These are phyloP conservation scores for Microtus oregoni DNA, from an alignment of 2,113 vertebrate species.

Conservation along the genomic window DNA sequence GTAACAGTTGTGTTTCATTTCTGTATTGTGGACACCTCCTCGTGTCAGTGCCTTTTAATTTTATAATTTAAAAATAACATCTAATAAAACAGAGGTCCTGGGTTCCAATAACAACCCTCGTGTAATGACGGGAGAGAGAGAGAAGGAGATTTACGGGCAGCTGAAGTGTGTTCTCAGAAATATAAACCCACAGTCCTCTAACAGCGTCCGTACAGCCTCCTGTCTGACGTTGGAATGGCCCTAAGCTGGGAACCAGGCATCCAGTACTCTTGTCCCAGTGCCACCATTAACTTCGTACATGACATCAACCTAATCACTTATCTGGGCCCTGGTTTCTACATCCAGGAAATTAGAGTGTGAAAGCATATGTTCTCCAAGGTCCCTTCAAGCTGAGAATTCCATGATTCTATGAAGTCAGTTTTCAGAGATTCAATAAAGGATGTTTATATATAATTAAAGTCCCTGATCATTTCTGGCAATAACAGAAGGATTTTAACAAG, in stretches of 20 bases:
- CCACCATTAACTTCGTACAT: constrained; percentile 49
- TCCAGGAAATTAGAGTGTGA: constrained; percentile 59
- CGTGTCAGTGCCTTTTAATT: background rate
- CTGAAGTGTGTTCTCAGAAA: constrained; percentile 32
- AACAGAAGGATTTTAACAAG: constrained; percentile 61
- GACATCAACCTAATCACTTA: constrained; percentile 68
- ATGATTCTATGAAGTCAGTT: constrained; percentile 63
- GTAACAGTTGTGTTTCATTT: constrained; percentile 23
- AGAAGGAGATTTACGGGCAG: background rate
- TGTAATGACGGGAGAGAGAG: background rate
- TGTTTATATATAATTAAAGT: constrained; percentile 66
- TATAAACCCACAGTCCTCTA: background rate
- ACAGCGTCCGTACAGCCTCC: background rate
- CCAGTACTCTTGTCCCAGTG: background rate
- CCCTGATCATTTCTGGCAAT: constrained; percentile 60
- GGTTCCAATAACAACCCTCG: constrained; percentile 34
- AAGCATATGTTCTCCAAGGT: constrained; percentile 51
- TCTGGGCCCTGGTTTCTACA: constrained; percentile 48
- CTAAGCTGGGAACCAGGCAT: background rate
- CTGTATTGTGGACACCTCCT: background rate
- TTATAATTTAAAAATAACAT: background rate
- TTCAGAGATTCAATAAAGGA: constrained; percentile 68
- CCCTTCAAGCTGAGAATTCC: constrained; percentile 64
- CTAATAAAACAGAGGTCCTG: constrained; percentile 5
- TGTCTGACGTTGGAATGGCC: background rate